phyloP scores from a whole-genome alignment of 2,797 vertebrate genomes.

The Amblyopsis hoosieri region DNA sequence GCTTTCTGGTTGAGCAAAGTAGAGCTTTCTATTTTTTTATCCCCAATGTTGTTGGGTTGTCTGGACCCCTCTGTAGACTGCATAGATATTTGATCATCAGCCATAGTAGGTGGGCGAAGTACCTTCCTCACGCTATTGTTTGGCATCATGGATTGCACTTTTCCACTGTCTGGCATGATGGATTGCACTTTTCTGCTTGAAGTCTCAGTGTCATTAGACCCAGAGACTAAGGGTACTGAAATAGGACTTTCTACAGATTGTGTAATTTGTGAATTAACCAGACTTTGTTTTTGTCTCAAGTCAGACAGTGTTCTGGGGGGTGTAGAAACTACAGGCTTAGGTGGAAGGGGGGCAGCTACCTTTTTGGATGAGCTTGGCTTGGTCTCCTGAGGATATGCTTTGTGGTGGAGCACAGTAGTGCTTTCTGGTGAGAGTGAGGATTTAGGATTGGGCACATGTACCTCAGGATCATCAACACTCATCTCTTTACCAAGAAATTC shows the following conservation, averaged over 20 bases:
- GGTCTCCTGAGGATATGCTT: constrained; percentile 24
- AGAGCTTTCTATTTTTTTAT: constrained; percentile 34
- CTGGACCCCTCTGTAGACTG: constrained; percentile 27
- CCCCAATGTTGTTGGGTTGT: constrained; percentile 31
- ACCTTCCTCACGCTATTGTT: constrained; percentile 30
- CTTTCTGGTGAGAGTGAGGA: constrained; percentile 36
- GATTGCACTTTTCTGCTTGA: constrained; percentile 1
- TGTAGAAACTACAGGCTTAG: constrained; percentile 37
- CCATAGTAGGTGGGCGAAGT: constrained; percentile 22
- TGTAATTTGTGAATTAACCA: constrained; percentile 14
- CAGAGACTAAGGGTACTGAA: constrained; percentile 18
- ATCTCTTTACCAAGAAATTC: constrained; percentile 63
- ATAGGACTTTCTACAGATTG: constrained; percentile 32
- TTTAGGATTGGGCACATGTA: constrained; percentile 5
- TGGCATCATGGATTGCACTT: constrained; percentile 12
- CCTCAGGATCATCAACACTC: constrained; percentile 73
- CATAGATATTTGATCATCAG: constrained; percentile 8
- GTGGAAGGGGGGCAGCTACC: constrained; percentile 50
- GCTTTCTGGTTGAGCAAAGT: constrained; percentile 25
- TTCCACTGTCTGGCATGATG: background rate
- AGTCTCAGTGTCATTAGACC: constrained; percentile 10
- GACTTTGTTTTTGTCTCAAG: constrained; percentile 33
- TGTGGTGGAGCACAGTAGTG: constrained; percentile 22
- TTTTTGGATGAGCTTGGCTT: constrained; percentile 52
- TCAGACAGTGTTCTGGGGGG: constrained; percentile 21